Evolutionary conservation across 1,140 invertebrate species (phyloP).

Genomic region (Drosophila navojoa): DNA sequence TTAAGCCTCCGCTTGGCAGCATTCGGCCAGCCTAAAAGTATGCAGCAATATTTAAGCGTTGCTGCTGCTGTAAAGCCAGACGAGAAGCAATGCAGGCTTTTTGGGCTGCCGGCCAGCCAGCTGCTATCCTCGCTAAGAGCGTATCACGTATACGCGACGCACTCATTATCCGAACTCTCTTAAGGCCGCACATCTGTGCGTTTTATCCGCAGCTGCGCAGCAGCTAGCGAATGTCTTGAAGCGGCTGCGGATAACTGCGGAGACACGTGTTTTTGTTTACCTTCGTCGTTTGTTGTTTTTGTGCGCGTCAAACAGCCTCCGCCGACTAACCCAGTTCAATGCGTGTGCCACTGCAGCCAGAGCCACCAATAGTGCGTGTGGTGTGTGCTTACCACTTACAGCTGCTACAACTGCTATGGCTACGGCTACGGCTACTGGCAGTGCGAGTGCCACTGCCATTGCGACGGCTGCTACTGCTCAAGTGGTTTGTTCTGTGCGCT

Average conservation of each 20-base stretch:
- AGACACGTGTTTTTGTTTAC: constrained; percentile 80
- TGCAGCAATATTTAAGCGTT: constrained; percentile 15
- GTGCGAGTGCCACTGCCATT: no score
- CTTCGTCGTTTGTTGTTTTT: constrained; percentile 67
- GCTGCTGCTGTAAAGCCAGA: not conserved
- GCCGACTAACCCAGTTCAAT: constrained; percentile 67
- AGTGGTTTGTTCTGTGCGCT: constrained; percentile 53
- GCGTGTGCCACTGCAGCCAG: constrained; percentile 57
- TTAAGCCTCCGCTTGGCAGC: no score
- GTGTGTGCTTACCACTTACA: constrained; percentile 4
- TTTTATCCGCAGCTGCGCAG: constrained; percentile 62
- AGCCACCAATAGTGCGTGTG: constrained; percentile 41
- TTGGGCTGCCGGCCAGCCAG: not conserved
- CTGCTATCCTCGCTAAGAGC: constrained; percentile 17
- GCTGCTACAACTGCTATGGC: constrained; percentile 22
- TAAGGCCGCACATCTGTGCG: not conserved
- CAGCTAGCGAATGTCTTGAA: not conserved
- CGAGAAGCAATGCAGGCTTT: not conserved
- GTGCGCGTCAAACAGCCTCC: constrained; percentile 44
- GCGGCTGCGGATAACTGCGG: constrained; percentile 52
- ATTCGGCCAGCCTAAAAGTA: constrained; percentile 14
- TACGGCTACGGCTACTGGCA: constrained; percentile 10
- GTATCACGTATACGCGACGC: constrained; percentile 13
- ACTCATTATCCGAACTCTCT: constrained; percentile 27
- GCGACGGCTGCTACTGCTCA: constrained; percentile 25